phyloP scores from a whole-genome alignment of 2,888 invertebrate genomes.

The Cryptus armator region DNA sequence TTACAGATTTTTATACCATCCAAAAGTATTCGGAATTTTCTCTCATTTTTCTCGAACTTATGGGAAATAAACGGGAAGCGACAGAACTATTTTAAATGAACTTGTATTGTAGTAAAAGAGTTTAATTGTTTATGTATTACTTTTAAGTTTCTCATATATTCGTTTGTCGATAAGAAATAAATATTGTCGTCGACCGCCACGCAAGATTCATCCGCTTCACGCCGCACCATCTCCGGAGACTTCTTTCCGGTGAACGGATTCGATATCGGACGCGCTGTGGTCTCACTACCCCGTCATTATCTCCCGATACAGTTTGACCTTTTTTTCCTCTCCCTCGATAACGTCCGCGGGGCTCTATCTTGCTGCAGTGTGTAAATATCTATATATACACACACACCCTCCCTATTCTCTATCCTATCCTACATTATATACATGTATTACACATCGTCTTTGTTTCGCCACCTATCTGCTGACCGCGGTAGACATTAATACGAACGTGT shows the following conservation, averaged over 20 bases:
- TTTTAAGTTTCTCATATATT: not conserved
- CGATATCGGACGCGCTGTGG: constrained; percentile 67
- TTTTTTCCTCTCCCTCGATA: constrained; percentile 72
- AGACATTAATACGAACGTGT: not conserved
- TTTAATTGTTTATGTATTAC: no score
- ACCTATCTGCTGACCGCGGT: constrained; percentile 30
- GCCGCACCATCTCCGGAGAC: constrained; percentile 35
- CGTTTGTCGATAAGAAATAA: not conserved
- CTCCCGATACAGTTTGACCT: constrained; percentile 80
- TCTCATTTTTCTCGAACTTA: no score
- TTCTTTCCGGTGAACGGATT: constrained; percentile 70
- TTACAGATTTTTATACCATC: no score
- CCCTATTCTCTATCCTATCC: not conserved
- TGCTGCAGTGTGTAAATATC: not conserved
- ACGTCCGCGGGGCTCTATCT: constrained; percentile 23
- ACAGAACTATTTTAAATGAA: no score
- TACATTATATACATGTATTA: constrained; percentile 70
- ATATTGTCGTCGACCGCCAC: not conserved
- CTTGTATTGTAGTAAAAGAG: no score
- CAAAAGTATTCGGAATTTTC: no score
- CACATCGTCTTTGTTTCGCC: constrained; percentile 67
- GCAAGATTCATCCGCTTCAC: constrained; percentile 18
- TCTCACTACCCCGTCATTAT: constrained; percentile 79
- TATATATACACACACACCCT: not conserved
- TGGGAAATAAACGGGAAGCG: no score